These are phyloP conservation scores for Limnephilus marmoratus DNA, from an alignment of 2,888 invertebrate species.

Conservation along the genomic window DNA sequence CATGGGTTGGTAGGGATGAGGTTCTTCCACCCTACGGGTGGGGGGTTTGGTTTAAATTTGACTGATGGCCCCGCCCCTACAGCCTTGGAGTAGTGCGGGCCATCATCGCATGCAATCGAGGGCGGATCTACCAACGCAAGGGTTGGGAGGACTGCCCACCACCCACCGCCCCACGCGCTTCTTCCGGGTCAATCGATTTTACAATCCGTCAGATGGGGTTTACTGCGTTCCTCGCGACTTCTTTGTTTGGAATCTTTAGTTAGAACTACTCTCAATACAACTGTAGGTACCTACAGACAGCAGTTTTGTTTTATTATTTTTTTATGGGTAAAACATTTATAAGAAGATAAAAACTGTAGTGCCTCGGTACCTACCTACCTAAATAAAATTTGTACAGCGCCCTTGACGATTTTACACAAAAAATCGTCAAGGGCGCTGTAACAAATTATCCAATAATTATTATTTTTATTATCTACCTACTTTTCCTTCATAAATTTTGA, in stretches of 20 bases:
- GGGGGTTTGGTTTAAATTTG: slow-evolving; percentile 21
- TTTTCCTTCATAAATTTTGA: background rate
- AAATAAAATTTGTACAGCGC: too few species aligned
- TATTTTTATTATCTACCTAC: background rate
- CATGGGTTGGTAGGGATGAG: background rate
- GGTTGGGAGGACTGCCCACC: background rate
- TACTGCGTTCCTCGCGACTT: background rate
- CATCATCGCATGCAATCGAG: slow-evolving; percentile 29
- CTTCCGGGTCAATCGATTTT: slow-evolving; percentile 30
- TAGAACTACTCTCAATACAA: background rate
- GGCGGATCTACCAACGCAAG: slow-evolving; percentile 29
- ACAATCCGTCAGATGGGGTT: background rate
- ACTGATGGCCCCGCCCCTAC: slow-evolving; percentile 33
- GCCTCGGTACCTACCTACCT: too few species aligned
- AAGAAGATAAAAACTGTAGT: too few species aligned
- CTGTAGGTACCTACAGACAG: background rate
- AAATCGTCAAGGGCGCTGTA: too few species aligned
- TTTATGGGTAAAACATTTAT: too few species aligned
- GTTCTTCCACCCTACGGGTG: slow-evolving; percentile 13
- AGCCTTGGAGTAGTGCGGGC: slow-evolving; percentile 16
- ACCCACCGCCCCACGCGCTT: slow-evolving; percentile 3
- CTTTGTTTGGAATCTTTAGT: background rate
- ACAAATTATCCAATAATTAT: too few species aligned
- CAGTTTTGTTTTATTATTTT: background rate
- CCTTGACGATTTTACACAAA: too few species aligned